Evolutionary conservation across 2,888 invertebrate genomes (phyloP), one percentile per base, ranked within the genome.

Genomic region (Proisotoma minuta): DNA sequence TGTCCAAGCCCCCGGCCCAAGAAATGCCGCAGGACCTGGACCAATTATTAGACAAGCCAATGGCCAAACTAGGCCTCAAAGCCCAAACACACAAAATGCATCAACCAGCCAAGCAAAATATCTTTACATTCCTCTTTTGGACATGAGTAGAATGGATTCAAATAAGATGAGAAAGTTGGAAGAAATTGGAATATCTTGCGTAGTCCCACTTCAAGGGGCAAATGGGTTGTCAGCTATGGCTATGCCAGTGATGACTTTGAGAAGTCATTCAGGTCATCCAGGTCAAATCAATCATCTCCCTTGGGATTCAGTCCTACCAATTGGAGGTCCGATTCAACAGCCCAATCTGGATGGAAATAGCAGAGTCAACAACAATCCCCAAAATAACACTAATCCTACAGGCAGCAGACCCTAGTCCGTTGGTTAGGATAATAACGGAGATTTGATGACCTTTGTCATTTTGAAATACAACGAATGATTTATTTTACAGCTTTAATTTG

Each of bases 131-230:
- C 73, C 73, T 1, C 48, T 73, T 1, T 50, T 73, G 5, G 69
- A 73, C 40, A 52, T 71, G 26, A 62, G 54, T n/a, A 59, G 65
- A 39, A 27, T 73, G 58, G 69, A 70, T 53, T n/a, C 56, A 1
- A 40, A 10, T 1, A 68, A 64, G 59, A 26, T 71, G 26, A 53
- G 60, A 53, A 52, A 52, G 40, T 57, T 73, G 28, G 69, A 66
- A 43, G 69, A 70, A 8, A 40, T 73, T 3, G 73, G 73, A 2
- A 69, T 73, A 18, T 34, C 54, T 1, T 66, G 63, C n/a, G 59
- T 71, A 24, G 59, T 71, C 15, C 71, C 71, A 2, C 56, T 71
- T 0, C 57, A 64, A 18, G 69, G 68, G 20, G 56, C 57, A 40
- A 65, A 68, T 2, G 28, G 60, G n/a, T 47, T 47, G 18, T 56